Conservation (phyloP, 2,113 vertebrate genomes). For the Xyrauchen texanus region DNA sequence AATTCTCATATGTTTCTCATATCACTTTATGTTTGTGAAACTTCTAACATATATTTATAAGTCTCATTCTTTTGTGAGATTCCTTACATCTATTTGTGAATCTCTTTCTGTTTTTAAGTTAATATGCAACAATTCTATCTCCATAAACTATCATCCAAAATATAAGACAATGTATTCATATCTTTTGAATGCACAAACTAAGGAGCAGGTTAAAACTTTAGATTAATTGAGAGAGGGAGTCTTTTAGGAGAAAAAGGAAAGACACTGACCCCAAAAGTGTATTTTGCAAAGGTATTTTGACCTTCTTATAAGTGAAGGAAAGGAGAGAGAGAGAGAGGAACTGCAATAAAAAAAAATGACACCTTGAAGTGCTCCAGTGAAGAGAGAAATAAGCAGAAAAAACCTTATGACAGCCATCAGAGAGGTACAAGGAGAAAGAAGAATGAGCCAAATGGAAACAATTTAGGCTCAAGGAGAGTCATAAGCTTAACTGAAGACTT, state of each 20-base stretch:
- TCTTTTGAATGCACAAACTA: slow-evolving; percentile 23
- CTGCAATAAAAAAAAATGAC: slow-evolving; percentile 52
- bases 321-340: slow-evolving; percentile 40
- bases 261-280: slow-evolving; percentile 29
- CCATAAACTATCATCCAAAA: background rate
- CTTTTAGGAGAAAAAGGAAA: background rate
- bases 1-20: no score
- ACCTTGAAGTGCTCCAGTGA: slow-evolving; percentile 59
- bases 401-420: slow-evolving; percentile 57
- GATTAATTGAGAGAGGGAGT: slow-evolving; percentile 21
- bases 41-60: no score
- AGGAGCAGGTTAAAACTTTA: slow-evolving; percentile 11
- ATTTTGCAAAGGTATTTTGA: slow-evolving; percentile 46
- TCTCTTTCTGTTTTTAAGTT: no score
- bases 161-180: slow-evolving; percentile 28
- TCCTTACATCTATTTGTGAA: no score
- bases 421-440: slow-evolving; percentile 35
- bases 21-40: no score
- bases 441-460: slow-evolving; percentile 10
- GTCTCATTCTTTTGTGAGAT: no score
- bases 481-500: no score
- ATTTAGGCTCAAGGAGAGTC: slow-evolving; percentile 32
- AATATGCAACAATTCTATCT: no score
- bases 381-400: slow-evolving; percentile 59
- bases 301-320: slow-evolving; percentile 54